Evolutionary conservation across 2,888 invertebrate species (phyloP), one percentile per base, ranked within the genome.

Genomic region (Microplitis deprimator): DNA sequence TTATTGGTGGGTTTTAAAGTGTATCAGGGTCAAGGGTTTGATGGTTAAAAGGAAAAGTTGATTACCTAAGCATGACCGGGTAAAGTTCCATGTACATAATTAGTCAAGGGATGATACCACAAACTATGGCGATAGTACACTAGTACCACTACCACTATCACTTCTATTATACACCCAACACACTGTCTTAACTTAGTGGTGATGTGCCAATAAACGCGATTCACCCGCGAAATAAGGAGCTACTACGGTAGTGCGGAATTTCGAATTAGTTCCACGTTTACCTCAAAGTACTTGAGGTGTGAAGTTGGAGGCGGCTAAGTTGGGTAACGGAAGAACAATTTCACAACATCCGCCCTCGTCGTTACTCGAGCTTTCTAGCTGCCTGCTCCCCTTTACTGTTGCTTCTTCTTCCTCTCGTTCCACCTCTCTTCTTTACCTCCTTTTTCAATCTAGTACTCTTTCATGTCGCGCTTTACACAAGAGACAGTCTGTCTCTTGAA

Each of bases 321-420:
- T 85, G 83, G 50, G 83, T 85, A 84, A 84, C 86, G 83, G 84
- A 85, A 85, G 86, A 86, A 86, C 86, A 86, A 86, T 86, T 87
- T 85, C 84, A 84, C 85, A 86, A 85, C 85, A 85, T 85, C 83
- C 84, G 81, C 84, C 83, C 82, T 80, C 80, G 80, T 81, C 82
- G 82, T 82, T 83, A 77, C 20, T 80, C 78, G 75, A 64, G 74
- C 77, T 78, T 69, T 81, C 79, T 76, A 73, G 29, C 77, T 50
- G 10, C 13, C 77, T 50, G 10, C 13, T 77, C 72, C 69, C 76
- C 68, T 65, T 65, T 29, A 13, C 13, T 38, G 29, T 65, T 65
- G 13, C 73, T 17, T 59, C 68, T 70, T 29, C 69, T 16, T 50
- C 59, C 7, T 40, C 39, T 60, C 10, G 1, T 13, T 67, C 60